Base-by-base conservation (phyloP, 2,888 invertebrate species). In the Luffia ferchaultella region DNA sequence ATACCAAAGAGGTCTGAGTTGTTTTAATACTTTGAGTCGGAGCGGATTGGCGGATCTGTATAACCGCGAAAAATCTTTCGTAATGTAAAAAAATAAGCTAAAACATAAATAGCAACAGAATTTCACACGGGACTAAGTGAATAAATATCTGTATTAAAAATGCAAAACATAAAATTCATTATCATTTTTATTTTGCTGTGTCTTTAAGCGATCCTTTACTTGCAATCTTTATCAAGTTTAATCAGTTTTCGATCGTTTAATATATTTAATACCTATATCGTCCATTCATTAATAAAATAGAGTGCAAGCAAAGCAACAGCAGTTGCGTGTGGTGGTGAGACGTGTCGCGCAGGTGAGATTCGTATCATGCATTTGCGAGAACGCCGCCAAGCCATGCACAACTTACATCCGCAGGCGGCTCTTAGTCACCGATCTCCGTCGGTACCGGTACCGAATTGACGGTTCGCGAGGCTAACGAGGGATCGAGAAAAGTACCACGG, bases 371-470 rank as follows among this genome's bases (percentile, higher is more conserved):
- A 30, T 30, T 3, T 12, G 12, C 5, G 30, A 3, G 30, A 30
- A 30, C 30, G 30, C 67, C 65, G 70, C 68, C 66, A 83, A 83
- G 82, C 82, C 82, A 83, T 82, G 82, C 82, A 79, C 67, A 76
- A 83, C 78, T 80, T 76, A 76, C 73, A 70, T 73, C 62, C 61
- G 67, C 58, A 63, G 63, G 71, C 70, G 69, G 58, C 51, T 48
- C 46, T 12, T 7, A 12, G 30, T 30, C 30, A 30, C 30, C 30
- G 30, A 12, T 12, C 30, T 30, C 30, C 30, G 30, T 7, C 30
- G 30, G 5, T 30, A 30, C 30, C 30, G 5, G 30, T 12, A 3
- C 30, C 5, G 30, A 12, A 12, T 30, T n/a, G n/a, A n/a, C 30
- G 5, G 30, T 7, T 3, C 30, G 30, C 12, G 30, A 12, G 30